Conservation (phyloP, 2,888 invertebrate genomes). For the Microchrysa polita region DNA sequence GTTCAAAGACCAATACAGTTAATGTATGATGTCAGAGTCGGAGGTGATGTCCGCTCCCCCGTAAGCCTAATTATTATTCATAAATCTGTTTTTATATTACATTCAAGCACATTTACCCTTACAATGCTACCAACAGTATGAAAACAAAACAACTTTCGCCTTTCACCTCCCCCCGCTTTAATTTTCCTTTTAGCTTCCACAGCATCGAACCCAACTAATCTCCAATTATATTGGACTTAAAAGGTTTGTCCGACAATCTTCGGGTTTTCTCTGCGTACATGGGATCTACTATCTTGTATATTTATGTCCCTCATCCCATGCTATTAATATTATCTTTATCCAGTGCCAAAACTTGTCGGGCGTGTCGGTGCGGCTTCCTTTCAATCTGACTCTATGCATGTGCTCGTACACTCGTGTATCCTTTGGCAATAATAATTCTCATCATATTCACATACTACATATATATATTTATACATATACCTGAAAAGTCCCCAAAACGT, state of each 20-base stretch:
- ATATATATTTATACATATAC: too few relatives aligned
- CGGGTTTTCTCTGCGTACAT: too few relatives aligned
- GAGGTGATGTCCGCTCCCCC: too few relatives aligned
- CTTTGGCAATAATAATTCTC: not conserved
- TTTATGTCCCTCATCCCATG: too few relatives aligned
- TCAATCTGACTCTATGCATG: constrained; percentile 1
- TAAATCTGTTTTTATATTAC: constrained; percentile 13
- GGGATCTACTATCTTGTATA: too few relatives aligned
- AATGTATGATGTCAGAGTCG: constrained; percentile 5
- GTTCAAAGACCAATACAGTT: constrained; percentile 12
- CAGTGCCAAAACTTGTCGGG: not conserved
- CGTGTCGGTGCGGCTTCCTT: not conserved
- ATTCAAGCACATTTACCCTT: not conserved
- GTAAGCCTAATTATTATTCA: constrained; percentile 36
- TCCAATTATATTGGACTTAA: constrained; percentile 33
- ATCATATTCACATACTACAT: constrained; percentile 7
- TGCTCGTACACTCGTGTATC: too few relatives aligned
- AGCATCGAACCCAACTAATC: constrained; percentile 18
- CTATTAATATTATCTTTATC: too few relatives aligned
- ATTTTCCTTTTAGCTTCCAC: not conserved
- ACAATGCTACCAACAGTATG: not conserved
- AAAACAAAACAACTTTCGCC: not conserved
- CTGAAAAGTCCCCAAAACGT: constrained; percentile 24
- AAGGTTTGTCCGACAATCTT: constrained; percentile 21
- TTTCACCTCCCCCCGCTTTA: not conserved